Evolutionary conservation across 1,140 invertebrate species (phyloP), one percentile per base, ranked within the genome.

Genomic region (Eriosoma lanigerum): DNA sequence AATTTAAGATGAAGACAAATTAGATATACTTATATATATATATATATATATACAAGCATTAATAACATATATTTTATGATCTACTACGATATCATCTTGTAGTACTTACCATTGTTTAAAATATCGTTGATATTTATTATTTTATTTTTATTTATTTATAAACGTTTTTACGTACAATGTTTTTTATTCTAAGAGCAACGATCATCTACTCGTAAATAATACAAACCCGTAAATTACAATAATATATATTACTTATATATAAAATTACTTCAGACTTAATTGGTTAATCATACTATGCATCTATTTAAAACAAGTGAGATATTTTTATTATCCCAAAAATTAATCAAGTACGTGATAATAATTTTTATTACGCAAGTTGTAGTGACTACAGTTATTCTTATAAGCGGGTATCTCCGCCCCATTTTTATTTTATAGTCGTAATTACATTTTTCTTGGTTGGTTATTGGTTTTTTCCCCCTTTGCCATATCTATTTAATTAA

Each of bases 371-470:
- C 26, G 24, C 46, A 70, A 50, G 21, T 21, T 21, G 17, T 13
- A 70, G 21, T 70, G 46, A 50, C 46, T 24, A 50, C 64, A 44
- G 9, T n/a, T 3, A 3, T 38, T 38, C 3, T 4, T 15, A 44
- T 24, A 32, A 48, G 13, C 24, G 24, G 10, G 29, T 26, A 38
- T 70, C 44, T 70, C 44, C 66, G 46, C 66, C 66, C 66, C 24
- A 17, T 70, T 70, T 38, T 26, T 70, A 70, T 44, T 50, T 26
- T 26, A 21, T 17, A 5, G 15, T 17, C 46, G 24, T 70, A 50
- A 70, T 70, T 70, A 70, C 66, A 19, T 50, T 70, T 70, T 70
- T 48, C 17, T 70, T 62, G 38, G n/a, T 6, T 48, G 46, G 66
- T 70, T 70, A 70, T 70, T 70, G 44, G 66, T 68, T 68, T 50